Conservation (phyloP, 2,113 vertebrate species). For the Neogobius melanostomus region DNA sequence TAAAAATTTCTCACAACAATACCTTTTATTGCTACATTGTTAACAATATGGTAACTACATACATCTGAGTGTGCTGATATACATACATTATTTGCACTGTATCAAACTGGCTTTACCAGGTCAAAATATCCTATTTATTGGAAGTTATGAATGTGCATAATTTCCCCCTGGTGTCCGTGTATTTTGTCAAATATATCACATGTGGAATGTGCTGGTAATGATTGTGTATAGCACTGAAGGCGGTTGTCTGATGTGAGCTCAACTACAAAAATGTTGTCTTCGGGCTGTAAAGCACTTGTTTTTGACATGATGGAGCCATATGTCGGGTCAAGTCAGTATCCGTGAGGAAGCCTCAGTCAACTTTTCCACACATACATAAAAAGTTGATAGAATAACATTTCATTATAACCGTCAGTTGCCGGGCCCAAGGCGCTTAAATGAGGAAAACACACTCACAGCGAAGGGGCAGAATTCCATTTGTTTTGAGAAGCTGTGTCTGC, state of each 20-base stretch:
- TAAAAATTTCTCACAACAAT: no score
- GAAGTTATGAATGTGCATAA: conserved; percentile 14
- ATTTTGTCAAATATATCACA: conserved; percentile 26
- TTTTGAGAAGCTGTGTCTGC: conserved; percentile 67
- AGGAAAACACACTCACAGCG: conserved; percentile 47
- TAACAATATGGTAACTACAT: no score
- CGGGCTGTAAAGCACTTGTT: conserved; percentile 39
- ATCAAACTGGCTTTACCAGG: no score
- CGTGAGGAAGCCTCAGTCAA: conserved; percentile 15
- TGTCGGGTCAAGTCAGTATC: conserved; percentile 41
- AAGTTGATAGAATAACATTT: conserved; percentile 11
- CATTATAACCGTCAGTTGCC: conserved; percentile 10
- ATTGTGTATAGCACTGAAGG: conserved; percentile 8
- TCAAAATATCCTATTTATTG: background rate
- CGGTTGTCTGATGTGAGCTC: conserved; percentile 24
- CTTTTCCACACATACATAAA: conserved; percentile 1
- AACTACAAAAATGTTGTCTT: conserved; percentile 27
- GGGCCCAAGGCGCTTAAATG: conserved; percentile 27
- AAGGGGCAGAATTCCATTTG: conserved; percentile 61
- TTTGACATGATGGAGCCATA: conserved; percentile 40
- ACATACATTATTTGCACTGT: background rate
- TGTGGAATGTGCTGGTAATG: conserved; percentile 25
- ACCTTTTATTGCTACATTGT: no score
- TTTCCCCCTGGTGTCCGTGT: conserved; percentile 7
- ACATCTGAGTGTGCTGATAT: no score